Conservation (phyloP, 2,888 invertebrate genomes). For the Punctoribates punctum region DNA sequence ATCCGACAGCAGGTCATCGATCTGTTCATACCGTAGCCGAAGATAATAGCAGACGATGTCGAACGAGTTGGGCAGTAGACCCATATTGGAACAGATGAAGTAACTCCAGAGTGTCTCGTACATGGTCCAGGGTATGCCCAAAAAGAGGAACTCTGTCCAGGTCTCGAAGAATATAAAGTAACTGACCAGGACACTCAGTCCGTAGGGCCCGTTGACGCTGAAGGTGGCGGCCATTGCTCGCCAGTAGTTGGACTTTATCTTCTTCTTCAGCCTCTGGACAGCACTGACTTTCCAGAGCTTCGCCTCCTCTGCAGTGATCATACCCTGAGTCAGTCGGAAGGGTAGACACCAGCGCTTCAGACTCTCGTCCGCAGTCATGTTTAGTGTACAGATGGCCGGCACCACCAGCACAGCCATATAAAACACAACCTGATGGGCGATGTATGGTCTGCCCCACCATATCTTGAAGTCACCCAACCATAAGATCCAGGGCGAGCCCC, state of each 20-base stretch:
- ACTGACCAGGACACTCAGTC: background rate
- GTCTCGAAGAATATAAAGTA: background rate
- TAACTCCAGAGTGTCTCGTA: constrained; percentile 5
- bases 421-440: background rate
- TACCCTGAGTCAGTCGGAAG: background rate
- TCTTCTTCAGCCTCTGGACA: background rate
- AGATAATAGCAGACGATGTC: constrained; percentile 6
- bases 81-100: background rate
- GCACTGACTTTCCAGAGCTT: background rate
- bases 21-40: background rate
- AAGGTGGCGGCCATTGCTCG: background rate
- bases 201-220: background rate
- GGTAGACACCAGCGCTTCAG: background rate
- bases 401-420: background rate
- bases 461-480: background rate
- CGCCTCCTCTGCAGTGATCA: background rate
- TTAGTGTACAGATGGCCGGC: background rate
- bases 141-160: background rate
- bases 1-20: background rate
- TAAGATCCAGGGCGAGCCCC: background rate
- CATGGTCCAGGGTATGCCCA: constrained; percentile 6
- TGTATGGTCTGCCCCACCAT: background rate
- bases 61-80: background rate
- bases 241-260: background rate
- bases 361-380: background rate